Percentiles rank a stretch among this genome's conserved stretches.
Evolutionary conservation across 2,888 invertebrate species (phyloP).

Genomic region (Steinernema hermaphroditum): DNA sequence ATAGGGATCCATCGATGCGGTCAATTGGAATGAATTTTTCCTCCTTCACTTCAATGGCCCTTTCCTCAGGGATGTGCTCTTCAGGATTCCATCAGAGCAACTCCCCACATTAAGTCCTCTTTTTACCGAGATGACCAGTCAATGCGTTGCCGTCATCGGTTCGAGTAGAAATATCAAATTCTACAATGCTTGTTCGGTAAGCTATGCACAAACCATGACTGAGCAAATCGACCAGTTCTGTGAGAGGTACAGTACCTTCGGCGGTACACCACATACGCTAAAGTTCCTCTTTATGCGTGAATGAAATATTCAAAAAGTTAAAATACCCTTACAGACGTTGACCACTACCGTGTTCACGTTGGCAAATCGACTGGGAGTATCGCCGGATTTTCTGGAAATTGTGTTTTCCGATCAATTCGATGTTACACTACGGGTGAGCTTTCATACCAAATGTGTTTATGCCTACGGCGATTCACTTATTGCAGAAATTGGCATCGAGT

Average conservation of each 20-base stretch:
- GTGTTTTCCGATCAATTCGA: conserved; percentile 1
- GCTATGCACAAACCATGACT: not conserved
- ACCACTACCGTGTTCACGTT: not conserved
- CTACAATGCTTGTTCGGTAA: conserved; percentile 21
- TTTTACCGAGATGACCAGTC: conserved; percentile 6
- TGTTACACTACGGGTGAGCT: not conserved
- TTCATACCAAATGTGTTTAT: not conserved
- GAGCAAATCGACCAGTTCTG: no score
- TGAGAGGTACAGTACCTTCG: no score
- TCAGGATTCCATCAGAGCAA: not conserved
- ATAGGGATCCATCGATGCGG: not conserved
- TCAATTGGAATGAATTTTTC: conserved; percentile 26
- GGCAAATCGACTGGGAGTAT: not conserved
- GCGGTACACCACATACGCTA: no score
- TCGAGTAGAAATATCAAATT: conserved; percentile 8
- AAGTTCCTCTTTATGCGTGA: no score
- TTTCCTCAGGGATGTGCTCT: not conserved
- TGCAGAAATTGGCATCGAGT: conserved; percentile 9
- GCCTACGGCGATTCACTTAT: not conserved
- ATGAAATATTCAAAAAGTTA: no score
- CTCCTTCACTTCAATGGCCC: conserved; percentile 16
- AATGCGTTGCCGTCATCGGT: conserved; percentile 7
- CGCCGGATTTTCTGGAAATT: not conserved
- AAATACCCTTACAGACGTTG: not conserved
- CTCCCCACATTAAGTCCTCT: not conserved